Percentiles rank a stretch among this genome's conserved stretches.
phyloP scores from a whole-genome alignment of 1,140 invertebrate species.

The Papilio polytes region DNA sequence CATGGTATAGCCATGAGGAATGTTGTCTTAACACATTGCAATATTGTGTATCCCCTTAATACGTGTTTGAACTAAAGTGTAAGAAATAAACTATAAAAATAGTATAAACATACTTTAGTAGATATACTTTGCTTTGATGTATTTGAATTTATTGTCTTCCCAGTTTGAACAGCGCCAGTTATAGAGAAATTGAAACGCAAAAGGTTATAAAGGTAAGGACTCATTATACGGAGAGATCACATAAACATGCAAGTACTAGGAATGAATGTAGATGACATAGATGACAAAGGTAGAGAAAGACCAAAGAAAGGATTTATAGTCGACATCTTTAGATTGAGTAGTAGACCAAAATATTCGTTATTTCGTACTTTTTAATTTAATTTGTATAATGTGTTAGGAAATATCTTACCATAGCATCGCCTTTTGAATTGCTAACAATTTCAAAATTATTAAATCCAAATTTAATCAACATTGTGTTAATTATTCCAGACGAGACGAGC shows the following conservation, averaged over 20 bases:
- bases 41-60: background rate
- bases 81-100: background rate
- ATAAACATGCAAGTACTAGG: too few species aligned
- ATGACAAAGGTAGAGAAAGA: too few species aligned
- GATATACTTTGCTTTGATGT: too few species aligned
- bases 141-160: too few species aligned
- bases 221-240: too few species aligned
- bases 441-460: slow-evolving; percentile 7
- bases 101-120: background rate
- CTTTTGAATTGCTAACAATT: background rate
- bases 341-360: too few species aligned
- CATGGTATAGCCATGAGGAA: background rate
- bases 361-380: too few species aligned
- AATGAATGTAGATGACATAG: too few species aligned
- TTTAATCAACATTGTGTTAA: background rate
- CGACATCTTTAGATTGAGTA: background rate
- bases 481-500: background rate
- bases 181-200: too few species aligned
- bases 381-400: background rate
- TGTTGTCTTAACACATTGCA: background rate
- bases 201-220: too few species aligned
- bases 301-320: too few species aligned
- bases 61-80: background rate
- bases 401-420: background rate
- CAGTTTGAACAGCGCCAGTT: too few species aligned